Evolutionary conservation across 2,888 invertebrate genomes (phyloP).

Genomic region (Dynastes grantii): DNA sequence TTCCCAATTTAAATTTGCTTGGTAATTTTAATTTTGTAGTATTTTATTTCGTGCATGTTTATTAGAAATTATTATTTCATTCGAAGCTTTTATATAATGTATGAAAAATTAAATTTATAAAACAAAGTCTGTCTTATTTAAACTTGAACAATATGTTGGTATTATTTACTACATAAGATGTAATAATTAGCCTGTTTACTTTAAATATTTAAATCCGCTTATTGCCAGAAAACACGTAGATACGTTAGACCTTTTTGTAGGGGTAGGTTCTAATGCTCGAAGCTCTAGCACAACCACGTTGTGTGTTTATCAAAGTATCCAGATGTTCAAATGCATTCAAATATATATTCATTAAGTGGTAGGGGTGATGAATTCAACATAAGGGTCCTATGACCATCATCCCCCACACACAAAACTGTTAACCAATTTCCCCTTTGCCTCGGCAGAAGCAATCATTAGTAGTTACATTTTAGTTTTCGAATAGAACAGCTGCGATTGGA

Average conservation of each 20-base stretch:
- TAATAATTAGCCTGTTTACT: too few relatives aligned
- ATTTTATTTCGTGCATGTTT: too few relatives aligned
- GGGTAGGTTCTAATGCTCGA: slow-evolving; percentile 2
- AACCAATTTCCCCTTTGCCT: slow-evolving; percentile 39
- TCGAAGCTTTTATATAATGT: too few relatives aligned
- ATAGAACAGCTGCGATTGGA: slow-evolving; percentile 30
- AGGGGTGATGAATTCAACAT: slow-evolving; percentile 44
- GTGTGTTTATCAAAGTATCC: slow-evolving; percentile 32
- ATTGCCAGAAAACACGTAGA: neutral
- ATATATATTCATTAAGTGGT: slow-evolving; percentile 38
- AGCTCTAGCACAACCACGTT: slow-evolving; percentile 25
- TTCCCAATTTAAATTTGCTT: too few relatives aligned
- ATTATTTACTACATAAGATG: too few relatives aligned
- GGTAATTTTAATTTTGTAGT: too few relatives aligned
- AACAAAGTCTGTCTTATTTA: too few relatives aligned
- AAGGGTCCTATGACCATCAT: slow-evolving; percentile 44
- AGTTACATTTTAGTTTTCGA: slow-evolving; percentile 43
- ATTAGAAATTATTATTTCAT: too few relatives aligned
- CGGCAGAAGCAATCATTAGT: slow-evolving; percentile 23
- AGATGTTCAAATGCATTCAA: slow-evolving; percentile 50
- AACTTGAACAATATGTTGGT: too few relatives aligned
- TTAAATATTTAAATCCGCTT: neutral
- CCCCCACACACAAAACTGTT: slow-evolving; percentile 46
- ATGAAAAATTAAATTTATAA: too few relatives aligned
- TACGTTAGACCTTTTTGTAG: neutral